Evolutionary conservation across 2,888 invertebrate genomes (phyloP).

Genomic region (Heteropelma amictum): DNA sequence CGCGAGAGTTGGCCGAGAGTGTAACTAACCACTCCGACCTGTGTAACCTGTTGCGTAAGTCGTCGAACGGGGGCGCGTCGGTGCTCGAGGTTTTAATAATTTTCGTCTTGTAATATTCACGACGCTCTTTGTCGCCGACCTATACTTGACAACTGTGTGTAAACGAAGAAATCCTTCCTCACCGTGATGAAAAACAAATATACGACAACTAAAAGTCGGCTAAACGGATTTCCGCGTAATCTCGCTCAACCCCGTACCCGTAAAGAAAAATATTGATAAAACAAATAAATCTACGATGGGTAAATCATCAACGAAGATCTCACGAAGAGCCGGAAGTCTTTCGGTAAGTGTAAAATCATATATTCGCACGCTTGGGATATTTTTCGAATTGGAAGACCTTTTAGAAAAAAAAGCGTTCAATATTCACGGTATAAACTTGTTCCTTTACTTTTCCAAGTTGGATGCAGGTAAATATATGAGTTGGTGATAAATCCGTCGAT

Average conservation of each 20-base stretch:
- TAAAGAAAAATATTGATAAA: too few species aligned
- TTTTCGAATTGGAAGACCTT: too few species aligned
- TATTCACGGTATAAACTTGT: not conserved
- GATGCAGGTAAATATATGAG: constrained; percentile 46
- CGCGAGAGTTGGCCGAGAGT: constrained; percentile 22
- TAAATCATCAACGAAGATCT: too few species aligned
- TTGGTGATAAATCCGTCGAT: constrained; percentile 51
- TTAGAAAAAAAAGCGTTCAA: not conserved
- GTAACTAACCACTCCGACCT: constrained; percentile 31
- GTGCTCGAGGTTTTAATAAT: constrained; percentile 39
- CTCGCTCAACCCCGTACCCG: too few species aligned
- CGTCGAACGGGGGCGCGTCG: constrained; percentile 40
- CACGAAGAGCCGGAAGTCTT: too few species aligned
- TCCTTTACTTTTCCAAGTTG: constrained; percentile 8
- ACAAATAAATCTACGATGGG: too few species aligned
- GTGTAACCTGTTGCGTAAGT: constrained; percentile 55
- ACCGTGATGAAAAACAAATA: not conserved
- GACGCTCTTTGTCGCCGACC: constrained; percentile 7
- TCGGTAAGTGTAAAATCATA: too few species aligned
- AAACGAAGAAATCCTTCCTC: not conserved
- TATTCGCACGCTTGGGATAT: too few species aligned
- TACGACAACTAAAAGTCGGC: too few species aligned
- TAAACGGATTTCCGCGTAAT: too few species aligned
- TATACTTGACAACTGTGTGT: not conserved
- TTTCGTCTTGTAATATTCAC: constrained; percentile 42